Conservation (phyloP, 2,888 invertebrate species). For the Drosophila histrio region DNA sequence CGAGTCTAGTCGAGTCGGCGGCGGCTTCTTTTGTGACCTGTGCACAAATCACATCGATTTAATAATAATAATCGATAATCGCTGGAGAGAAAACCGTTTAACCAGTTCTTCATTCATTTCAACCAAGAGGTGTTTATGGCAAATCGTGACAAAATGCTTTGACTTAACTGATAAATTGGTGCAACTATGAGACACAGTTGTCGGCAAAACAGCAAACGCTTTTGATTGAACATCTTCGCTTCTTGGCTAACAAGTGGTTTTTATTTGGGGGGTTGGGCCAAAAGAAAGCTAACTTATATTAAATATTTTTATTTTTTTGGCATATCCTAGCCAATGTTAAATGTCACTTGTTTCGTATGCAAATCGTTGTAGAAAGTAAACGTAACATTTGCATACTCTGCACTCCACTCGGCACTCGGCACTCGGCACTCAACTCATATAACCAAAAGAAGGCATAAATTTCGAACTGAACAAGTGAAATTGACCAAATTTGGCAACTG, state of each 20-base stretch:
- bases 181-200: slow-evolving; percentile 41
- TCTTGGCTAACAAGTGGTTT: slow-evolving; percentile 26
- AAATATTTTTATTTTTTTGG: slow-evolving; percentile 1
- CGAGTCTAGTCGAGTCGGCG: slow-evolving; percentile 33
- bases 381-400: slow-evolving; percentile 31
- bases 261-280: slow-evolving; percentile 49
- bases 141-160: slow-evolving; percentile 73
- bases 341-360: slow-evolving; percentile 18
- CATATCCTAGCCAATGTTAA: background rate
- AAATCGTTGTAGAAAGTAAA: slow-evolving; percentile 32
- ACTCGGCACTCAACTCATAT: slow-evolving; percentile 16
- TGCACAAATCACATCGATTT: slow-evolving; percentile 73
- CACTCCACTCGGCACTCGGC: background rate
- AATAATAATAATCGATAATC: slow-evolving; percentile 74
- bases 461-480: slow-evolving; percentile 70
- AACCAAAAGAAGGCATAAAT: slow-evolving; percentile 54
- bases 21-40: slow-evolving; percentile 70
- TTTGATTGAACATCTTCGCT: slow-evolving; percentile 55
- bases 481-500: slow-evolving; percentile 72
- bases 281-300: slow-evolving; percentile 34
- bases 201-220: slow-evolving; percentile 50
- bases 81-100: slow-evolving; percentile 43
- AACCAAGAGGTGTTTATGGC: slow-evolving; percentile 74
- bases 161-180: slow-evolving; percentile 60
- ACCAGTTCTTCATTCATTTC: slow-evolving; percentile 34